Evolutionary conservation across 2,797 vertebrate genomes (phyloP).

Genomic region (Fringilla coelebs): DNA sequence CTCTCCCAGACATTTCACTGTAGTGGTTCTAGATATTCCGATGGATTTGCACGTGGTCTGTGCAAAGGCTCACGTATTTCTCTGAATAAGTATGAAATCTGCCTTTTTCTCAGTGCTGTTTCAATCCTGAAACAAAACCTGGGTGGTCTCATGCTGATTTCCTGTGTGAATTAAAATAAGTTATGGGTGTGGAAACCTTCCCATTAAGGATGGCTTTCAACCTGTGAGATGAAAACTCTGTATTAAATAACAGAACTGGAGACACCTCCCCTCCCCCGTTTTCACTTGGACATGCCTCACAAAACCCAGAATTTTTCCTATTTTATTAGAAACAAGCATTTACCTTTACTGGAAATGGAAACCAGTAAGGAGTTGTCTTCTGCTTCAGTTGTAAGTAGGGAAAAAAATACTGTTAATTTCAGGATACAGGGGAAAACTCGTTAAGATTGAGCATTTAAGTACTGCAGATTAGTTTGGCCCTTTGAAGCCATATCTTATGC

Average conservation of each 20-base stretch:
- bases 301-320: not conserved
- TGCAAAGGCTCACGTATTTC: not conserved
- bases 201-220: not conserved
- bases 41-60: not conserved
- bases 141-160: not conserved
- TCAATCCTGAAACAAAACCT: not conserved
- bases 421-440: not conserved
- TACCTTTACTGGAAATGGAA: not conserved
- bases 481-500: not conserved
- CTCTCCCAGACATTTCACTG: not conserved
- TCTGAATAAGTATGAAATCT: not conserved
- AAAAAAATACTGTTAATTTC: not conserved
- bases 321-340: not conserved
- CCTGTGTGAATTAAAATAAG: not conserved
- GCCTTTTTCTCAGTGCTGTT: not conserved
- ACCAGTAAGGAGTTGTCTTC: not conserved
- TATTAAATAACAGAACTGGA: not conserved
- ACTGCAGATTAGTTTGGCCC: not conserved
- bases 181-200: not conserved
- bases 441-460: not conserved
- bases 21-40: not conserved
- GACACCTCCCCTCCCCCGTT: accelerated
- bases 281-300: not conserved
- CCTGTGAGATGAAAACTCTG: not conserved
- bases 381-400: not conserved